Evolutionary conservation across 2,113 vertebrate species (phyloP), one percentile per base, ranked within the genome.

Genomic region (Petroica traversi): DNA sequence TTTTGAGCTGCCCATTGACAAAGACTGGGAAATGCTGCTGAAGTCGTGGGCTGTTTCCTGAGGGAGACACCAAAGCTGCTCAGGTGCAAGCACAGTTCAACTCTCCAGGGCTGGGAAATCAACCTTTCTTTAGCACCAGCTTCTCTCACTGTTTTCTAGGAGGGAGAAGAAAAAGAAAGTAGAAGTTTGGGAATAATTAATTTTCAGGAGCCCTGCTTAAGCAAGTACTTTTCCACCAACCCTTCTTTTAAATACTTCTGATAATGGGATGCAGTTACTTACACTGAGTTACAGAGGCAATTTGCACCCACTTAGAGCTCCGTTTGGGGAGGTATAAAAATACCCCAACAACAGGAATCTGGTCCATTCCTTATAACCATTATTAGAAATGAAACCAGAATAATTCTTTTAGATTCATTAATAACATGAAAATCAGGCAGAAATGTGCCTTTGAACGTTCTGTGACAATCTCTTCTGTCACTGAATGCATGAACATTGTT

Each of bases 241-340:
- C 38, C 24, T 46, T 73, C 66, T 54, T 77, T 69, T 58, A 85
- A 54, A 55, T 26, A 33, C 46, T 72, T 77, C 87, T 88, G 63
- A 62, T 80, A 76, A 79, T 43, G 67, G 59, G 51, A 92, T 76
- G 52, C 62, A 79, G 17, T 36, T 9, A 64, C 80, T 79, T 48
- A 36, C 24, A 48, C 28, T 52, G 69, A 85, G 83, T 41, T 93
- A 66, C 71, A 80, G 67, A 81, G 63, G 40, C 57, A 96, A 96
- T 96, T 94, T 91, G 51, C 85, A 74, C 82, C 67, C 78, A 96
- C 78, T 89, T 80, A 88, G 31, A 85, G 55, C 75, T 94, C 82
- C 31, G 31, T 94, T 92, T 95, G 84, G 31, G 66, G 34, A 91
- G n/a, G 55, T 54, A 90, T 79, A 96, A 96, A 94, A 93, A 85